Percentiles rank a stretch among this genome's conserved stretches.
These are phyloP conservation scores for Polyodon spathula DNA, from an alignment of 2,113 vertebrate species.

Conservation along the genomic window DNA sequence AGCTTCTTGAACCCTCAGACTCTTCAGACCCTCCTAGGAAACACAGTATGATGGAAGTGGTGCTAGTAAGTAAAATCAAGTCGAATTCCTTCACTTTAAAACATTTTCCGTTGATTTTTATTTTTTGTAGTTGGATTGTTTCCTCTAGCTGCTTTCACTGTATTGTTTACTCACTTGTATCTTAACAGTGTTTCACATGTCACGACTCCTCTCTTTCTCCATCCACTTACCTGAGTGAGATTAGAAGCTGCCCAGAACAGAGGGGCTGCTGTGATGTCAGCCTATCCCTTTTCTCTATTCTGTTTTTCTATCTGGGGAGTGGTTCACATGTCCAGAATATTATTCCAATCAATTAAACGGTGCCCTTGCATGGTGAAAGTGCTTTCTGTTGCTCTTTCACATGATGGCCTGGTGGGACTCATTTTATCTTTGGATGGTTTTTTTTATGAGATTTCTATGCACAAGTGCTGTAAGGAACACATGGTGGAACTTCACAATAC, in stretches of 20 bases:
- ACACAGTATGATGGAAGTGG: slow-evolving; percentile 25
- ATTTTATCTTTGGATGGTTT: too few species aligned
- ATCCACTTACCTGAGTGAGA: not conserved
- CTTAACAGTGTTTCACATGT: not conserved
- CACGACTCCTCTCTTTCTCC: not conserved
- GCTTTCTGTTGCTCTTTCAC: too few species aligned
- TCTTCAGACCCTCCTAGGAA: slow-evolving; percentile 14
- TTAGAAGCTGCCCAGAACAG: not conserved
- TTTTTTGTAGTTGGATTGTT: not conserved
- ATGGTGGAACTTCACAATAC: too few species aligned
- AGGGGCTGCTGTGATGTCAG: slow-evolving; percentile 13
- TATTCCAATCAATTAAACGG: too few species aligned
- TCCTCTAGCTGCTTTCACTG: slow-evolving; percentile 5
- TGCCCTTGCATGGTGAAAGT: too few species aligned
- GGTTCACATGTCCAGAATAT: slow-evolving; percentile 10
- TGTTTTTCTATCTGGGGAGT: slow-evolving; percentile 34
- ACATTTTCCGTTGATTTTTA: too few species aligned
- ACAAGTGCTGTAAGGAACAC: too few species aligned
- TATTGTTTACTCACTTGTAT: slow-evolving; percentile 10
- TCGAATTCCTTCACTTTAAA: not conserved
- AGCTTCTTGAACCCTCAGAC: slow-evolving; percentile 24
- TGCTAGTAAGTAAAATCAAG: slow-evolving; percentile 52
- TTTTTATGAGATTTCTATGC: too few species aligned
- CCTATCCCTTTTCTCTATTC: slow-evolving; percentile 17
- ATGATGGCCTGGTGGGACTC: too few species aligned